Conservation (phyloP, 2,888 invertebrate genomes). For the Strigamia transsilvanica region DNA sequence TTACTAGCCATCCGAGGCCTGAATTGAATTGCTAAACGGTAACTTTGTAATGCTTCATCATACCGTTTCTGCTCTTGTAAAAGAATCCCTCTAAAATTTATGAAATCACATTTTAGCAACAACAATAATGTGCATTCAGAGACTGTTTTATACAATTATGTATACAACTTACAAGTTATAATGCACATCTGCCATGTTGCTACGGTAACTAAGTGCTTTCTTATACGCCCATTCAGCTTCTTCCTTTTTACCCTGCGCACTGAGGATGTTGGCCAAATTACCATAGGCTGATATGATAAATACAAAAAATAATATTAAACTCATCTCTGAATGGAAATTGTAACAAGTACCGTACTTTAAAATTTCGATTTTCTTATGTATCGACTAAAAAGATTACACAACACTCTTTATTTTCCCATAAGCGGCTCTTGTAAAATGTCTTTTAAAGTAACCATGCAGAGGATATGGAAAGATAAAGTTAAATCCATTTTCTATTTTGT, state of each 20-base stretch:
- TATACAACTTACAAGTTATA: slow-evolving; percentile 92
- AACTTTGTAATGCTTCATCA: slow-evolving; percentile 88
- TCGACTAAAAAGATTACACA: no score
- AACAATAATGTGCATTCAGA: no score
- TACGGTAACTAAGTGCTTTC: slow-evolving; percentile 86
- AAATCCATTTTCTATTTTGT: no score
- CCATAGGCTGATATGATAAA: slow-evolving; percentile 78
- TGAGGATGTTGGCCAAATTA: slow-evolving; percentile 94
- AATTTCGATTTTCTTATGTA: no score
- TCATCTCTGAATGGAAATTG: no score
- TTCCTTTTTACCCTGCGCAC: slow-evolving; percentile 81
- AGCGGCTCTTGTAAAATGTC: no score
- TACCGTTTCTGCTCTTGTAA: slow-evolving; percentile 87
- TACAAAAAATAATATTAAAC: no score
- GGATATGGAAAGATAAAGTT: no score
- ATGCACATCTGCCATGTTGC: slow-evolving; percentile 99
- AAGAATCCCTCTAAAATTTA: slow-evolving; percentile 78
- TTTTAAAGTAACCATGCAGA: no score
- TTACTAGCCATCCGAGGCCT: slow-evolving; percentile 92
- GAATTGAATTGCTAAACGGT: slow-evolving; percentile 89
- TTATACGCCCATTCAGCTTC: slow-evolving; percentile 93
- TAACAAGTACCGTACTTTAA: no score
- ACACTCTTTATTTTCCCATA: no score
- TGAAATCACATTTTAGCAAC: not conserved
- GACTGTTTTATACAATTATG: not conserved